A percentile compares a stretch with the other conserved stretches of the same genome.
phyloP scores from a whole-genome alignment of 2,888 invertebrate genomes.

The Eremobia ochroleuca region DNA sequence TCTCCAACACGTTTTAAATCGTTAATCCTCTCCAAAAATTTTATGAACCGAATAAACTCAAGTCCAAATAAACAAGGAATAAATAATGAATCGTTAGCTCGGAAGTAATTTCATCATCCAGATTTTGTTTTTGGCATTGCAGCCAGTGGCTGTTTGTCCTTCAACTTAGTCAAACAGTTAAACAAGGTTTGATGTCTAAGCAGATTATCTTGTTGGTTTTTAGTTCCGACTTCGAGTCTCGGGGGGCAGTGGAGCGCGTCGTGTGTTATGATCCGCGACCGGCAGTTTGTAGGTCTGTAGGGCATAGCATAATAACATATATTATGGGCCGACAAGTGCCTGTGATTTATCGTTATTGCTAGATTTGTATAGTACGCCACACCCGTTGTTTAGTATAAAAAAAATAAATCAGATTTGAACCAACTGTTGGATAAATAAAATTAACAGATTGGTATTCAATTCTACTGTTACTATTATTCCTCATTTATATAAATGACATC shows the following conservation, averaged over 20 bases:
- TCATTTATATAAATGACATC: no score
- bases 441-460: neutral
- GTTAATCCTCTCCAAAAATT: neutral
- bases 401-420: constrained; percentile 12
- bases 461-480: no score
- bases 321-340: constrained; percentile 68
- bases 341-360: constrained; percentile 60
- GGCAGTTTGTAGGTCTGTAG: constrained; percentile 64
- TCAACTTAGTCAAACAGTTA: constrained; percentile 29
- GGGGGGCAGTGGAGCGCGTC: constrained; percentile 50
- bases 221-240: constrained; percentile 37
- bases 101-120: neutral
- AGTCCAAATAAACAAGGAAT: neutral
- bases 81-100: constrained; percentile 7
- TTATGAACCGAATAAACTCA: neutral
- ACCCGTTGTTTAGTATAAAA: constrained; percentile 28
- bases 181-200: constrained; percentile 54
- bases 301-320: constrained; percentile 60
- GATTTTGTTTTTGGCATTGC: neutral
- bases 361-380: constrained; percentile 37
- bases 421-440: neutral
- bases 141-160: constrained; percentile 36
- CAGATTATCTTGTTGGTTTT: constrained; percentile 47
- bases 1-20: neutral
- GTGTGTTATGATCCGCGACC: constrained; percentile 64